Base-by-base conservation (phyloP, 92 coral and sea anemone genomes). In the Isaurus tuberculatus region DNA sequence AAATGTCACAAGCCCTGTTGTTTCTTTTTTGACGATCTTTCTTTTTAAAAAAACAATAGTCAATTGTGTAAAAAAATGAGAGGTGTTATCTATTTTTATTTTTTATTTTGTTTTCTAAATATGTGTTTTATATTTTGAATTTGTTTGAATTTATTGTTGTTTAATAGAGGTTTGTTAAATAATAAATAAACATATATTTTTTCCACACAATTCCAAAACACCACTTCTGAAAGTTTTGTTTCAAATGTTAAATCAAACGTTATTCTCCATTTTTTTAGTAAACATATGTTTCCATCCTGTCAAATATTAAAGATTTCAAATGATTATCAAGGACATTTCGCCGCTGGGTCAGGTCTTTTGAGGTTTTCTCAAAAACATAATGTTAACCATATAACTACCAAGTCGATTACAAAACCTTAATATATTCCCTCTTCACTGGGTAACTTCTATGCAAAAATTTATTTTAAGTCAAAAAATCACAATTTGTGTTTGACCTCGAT, bases 251-350 rank as follows among this genome's bases (percentile, higher is more conserved):
- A 22, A 57, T 57, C 65, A n/a, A 23, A 57, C 6, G 22, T 14
- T 4, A 19, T n/a, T n/a, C 25, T 57, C 11, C 65, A 57, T n/a
- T 63, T 4, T 63, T 63, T 63, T 5, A 26, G 27, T 25, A 29
- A 63, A 28, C 11, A 11, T 15, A 63, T 19, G 2, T 63, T 77
- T 77, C 82, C 80, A 49, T 74, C 80, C 82, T 77, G 49, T 40
- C 55, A 36, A 58, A 77, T 32, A 30, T 58, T 11, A 25, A 42
- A 42, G 8, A 2, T 25, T 6, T 26, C 13, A 20, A 31, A 75
- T 19, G 57, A 33, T 57, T 40, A 23, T 43, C 82, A 25, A 33
- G 51, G 1, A 19, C 31, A 31, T 29, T 49, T 32, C 53, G 5
- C 5, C 10, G 8, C 23, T 77, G 34, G 53, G 69, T 3, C 65